These are phyloP conservation scores for Uloborus diversus DNA, from an alignment of 1,140 invertebrate genomes.

Conservation along the genomic window DNA sequence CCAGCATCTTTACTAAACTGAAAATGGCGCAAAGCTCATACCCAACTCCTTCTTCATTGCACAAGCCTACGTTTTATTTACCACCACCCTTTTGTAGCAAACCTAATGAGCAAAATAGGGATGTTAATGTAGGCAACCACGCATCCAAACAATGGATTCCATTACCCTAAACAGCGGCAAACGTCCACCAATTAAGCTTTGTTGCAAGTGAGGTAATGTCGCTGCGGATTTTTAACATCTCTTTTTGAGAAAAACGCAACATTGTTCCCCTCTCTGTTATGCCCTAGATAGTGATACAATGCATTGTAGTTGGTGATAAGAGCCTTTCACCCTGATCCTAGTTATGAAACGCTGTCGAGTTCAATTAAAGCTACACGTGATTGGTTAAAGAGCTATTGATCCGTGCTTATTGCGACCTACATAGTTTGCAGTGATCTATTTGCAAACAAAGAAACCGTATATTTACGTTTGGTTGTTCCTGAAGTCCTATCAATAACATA, in stretches of 20 bases:
- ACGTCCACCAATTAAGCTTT: constrained; percentile 32
- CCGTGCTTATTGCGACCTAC: constrained; percentile 20
- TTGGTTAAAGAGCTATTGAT: constrained; percentile 35
- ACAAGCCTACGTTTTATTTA: neutral
- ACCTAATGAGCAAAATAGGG: constrained; percentile 2
- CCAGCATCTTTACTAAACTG: too few species aligned
- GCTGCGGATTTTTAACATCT: constrained; percentile 18
- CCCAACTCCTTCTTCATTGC: too few species aligned
- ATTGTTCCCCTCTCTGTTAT: neutral
- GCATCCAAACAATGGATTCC: constrained; percentile 21
- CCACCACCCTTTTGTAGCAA: neutral
- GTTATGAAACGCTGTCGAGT: neutral
- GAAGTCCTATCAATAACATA: too few species aligned
- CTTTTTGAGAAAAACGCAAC: neutral
- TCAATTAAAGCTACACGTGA: constrained; percentile 38
- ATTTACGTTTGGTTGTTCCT: too few species aligned
- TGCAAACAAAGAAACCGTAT: constrained; percentile 13
- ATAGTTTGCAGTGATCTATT: neutral
- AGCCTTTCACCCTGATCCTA: constrained; percentile 17
- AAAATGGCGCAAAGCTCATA: too few species aligned
- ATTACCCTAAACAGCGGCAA: constrained; percentile 27
- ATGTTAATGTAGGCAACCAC: neutral
- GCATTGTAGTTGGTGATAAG: constrained; percentile 23
- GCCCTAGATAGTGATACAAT: constrained; percentile 38
- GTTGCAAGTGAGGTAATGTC: constrained; percentile 6